These are phyloP conservation scores for Eufriesea mexicana DNA, from an alignment of 1,140 invertebrate species.

Conservation along the genomic window DNA sequence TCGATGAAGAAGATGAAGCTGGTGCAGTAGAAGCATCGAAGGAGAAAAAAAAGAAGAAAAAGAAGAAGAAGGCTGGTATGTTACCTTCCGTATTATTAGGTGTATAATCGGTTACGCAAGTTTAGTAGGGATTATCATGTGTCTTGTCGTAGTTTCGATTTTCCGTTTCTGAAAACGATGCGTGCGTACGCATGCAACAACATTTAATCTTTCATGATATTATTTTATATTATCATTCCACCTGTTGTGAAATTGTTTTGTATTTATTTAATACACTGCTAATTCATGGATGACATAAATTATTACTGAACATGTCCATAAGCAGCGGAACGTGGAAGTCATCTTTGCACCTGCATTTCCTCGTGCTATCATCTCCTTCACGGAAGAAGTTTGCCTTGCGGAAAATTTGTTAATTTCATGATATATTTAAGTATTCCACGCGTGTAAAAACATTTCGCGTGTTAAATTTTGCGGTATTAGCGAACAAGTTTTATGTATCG, in stretches of 20 bases:
- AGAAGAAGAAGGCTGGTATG: slow-evolving; percentile 88
- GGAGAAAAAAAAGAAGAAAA: slow-evolving; percentile 89
- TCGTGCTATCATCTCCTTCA: neutral
- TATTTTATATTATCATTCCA: no score
- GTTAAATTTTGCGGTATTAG: neutral
- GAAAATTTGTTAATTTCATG: neutral
- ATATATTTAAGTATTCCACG: neutral
- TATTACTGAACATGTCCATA: neutral
- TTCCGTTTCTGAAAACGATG: neutral
- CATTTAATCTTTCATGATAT: no score
- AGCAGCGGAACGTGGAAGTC: neutral
- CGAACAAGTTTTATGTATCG: neutral
- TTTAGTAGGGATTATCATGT: neutral
- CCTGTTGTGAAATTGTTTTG: neutral
- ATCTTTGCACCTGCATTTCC: neutral
- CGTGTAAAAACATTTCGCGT: neutral
- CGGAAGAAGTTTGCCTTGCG: neutral
- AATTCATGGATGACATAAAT: neutral
- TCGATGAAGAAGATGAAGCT: slow-evolving; percentile 82
- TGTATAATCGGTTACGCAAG: slow-evolving; percentile 20
- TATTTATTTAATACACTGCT: neutral
- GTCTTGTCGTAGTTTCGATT: neutral
- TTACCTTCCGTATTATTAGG: slow-evolving; percentile 17
- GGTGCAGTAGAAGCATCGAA: slow-evolving; percentile 84
- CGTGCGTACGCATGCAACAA: no score